Evolutionary conservation across 2,888 invertebrate species (phyloP).

Genomic region (Phyllotreta cruciferae): DNA sequence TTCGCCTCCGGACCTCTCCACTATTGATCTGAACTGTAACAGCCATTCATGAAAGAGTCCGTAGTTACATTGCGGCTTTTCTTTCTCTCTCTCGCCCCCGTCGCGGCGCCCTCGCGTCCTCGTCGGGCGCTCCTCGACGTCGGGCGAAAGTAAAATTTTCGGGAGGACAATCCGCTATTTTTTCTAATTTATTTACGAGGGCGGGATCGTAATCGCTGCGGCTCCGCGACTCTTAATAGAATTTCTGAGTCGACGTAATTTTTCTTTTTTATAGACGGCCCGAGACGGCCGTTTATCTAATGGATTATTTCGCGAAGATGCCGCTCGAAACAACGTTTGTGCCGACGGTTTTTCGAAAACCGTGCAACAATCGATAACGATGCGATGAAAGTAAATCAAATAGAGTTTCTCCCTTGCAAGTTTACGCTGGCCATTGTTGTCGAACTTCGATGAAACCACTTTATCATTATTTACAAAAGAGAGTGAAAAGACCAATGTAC

Average conservation of each 20-base stretch:
- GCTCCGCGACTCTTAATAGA: constrained; percentile 14
- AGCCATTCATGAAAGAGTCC: constrained; percentile 53
- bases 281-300: background rate
- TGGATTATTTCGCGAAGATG: background rate
- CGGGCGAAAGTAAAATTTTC: constrained; percentile 41
- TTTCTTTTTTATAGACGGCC: constrained; percentile 10
- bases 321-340: background rate
- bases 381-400: background rate
- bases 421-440: no score
- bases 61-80: constrained; percentile 51
- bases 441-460: no score
- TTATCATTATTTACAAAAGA: no score
- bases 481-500: no score
- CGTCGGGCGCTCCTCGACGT: constrained; percentile 35
- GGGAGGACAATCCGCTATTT: constrained; percentile 25
- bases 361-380: no score
- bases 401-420: background rate
- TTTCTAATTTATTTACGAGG: constrained; percentile 27
- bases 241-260: constrained; percentile 2
- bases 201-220: constrained; percentile 25
- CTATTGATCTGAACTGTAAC: constrained; percentile 54
- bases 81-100: constrained; percentile 44
- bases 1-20: constrained; percentile 49
- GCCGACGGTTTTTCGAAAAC: background rate
- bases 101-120: constrained; percentile 31